Evolutionary conservation across 2,888 invertebrate genomes (phyloP).

Genomic region (Pharmacophagus antenor): DNA sequence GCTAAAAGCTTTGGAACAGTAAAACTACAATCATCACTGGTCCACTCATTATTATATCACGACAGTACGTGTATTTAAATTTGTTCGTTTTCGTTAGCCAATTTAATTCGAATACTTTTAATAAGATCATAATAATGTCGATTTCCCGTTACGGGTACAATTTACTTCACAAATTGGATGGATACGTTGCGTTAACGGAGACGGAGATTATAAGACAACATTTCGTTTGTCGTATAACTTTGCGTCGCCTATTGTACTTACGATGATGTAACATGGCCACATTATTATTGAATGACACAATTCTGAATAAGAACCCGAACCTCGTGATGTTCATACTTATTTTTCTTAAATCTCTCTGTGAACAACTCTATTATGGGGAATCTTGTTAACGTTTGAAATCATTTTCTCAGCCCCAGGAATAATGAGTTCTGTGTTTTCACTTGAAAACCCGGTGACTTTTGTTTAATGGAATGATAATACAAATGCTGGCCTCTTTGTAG

Average conservation of each 20-base stretch:
- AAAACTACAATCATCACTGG: slow-evolving; percentile 24
- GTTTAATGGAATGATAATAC: slow-evolving; percentile 81
- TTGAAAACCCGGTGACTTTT: slow-evolving; percentile 79
- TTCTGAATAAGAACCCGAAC: slow-evolving; percentile 45
- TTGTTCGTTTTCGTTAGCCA: neutral
- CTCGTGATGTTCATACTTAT: slow-evolving; percentile 58
- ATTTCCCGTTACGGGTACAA: slow-evolving; percentile 27
- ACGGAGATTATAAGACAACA: slow-evolving; percentile 51
- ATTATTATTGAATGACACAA: slow-evolving; percentile 50
- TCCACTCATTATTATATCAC: neutral
- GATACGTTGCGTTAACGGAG: slow-evolving; percentile 37
- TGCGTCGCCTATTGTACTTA: slow-evolving; percentile 33
- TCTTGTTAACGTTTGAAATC: slow-evolving; percentile 80
- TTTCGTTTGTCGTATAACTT: slow-evolving; percentile 40
- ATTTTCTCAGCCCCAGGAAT: slow-evolving; percentile 74
- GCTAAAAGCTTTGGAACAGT: slow-evolving; percentile 12
- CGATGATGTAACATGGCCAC: slow-evolving; percentile 32
- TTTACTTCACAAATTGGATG: slow-evolving; percentile 36
- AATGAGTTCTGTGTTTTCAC: slow-evolving; percentile 79
- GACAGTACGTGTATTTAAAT: neutral
- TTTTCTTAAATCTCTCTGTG: slow-evolving; percentile 77
- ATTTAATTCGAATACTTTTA: slow-evolving; percentile 4
- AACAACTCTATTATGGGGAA: slow-evolving; percentile 76
- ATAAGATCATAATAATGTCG: slow-evolving; percentile 2
- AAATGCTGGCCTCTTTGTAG: slow-evolving; percentile 77